Conservation (phyloP, 2,888 invertebrate genomes). For the Drosophila siamana region DNA sequence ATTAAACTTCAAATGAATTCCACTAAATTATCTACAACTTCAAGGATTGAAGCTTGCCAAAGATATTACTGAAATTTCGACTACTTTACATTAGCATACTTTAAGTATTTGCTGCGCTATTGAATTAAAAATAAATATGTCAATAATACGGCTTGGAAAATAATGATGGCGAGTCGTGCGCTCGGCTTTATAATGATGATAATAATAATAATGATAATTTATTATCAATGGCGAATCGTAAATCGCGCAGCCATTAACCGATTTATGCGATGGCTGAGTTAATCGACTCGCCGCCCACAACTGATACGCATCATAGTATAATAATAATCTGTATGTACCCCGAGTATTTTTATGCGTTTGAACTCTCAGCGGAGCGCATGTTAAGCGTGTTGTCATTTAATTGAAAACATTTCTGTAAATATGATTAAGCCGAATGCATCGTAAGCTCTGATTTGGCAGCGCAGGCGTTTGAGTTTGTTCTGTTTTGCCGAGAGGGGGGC, state of each 20-base stretch:
- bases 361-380: constrained; percentile 9
- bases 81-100: no score
- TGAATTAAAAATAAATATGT: not conserved
- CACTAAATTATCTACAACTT: no score
- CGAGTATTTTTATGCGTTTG: not conserved
- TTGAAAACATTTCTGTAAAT: constrained; percentile 60
- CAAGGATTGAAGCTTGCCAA: no score
- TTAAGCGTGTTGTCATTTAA: constrained; percentile 52
- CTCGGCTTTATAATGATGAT: not conserved
- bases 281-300: not conserved
- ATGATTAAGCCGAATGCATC: constrained; percentile 54
- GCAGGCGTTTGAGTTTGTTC: no score
- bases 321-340: not conserved
- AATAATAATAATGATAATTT: constrained; percentile 44
- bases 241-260: constrained; percentile 65
- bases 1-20: no score
- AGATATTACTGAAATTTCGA: no score
- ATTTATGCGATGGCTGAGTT: constrained; percentile 59
- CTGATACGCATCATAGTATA: no score
- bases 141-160: not conserved
- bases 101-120: no score
- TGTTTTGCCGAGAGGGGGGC: not conserved
- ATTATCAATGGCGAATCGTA: constrained; percentile 53
- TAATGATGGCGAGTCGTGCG: not conserved
- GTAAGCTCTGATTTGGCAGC: constrained; percentile 49